Base-by-base conservation (phyloP, 2,797 vertebrate species). In the Gastrophryne carolinensis region DNA sequence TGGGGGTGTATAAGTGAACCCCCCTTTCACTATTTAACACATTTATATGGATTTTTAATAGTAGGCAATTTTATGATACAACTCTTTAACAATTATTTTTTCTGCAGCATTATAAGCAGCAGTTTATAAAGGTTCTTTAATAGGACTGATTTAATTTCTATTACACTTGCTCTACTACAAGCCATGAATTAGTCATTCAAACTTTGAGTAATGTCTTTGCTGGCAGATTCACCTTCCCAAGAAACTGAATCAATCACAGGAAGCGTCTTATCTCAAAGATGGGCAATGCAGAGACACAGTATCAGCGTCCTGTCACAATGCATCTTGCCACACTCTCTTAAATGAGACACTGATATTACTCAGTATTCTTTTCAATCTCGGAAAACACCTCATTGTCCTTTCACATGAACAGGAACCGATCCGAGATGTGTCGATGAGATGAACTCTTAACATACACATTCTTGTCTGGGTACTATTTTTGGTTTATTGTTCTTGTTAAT, bases 251-350 rank as follows among this genome's bases (percentile, higher is more conserved):
- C 1, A 8, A 23, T 17, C n/a, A 19, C 67, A 47, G 29, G 39
- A 71, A 49, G 68, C 19, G 8, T 72, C 39, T 71, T 71, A 72
- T 72, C 69, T 72, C 39, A 9, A 58, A 72, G 69, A 61, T 50
- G 56, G 29, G 56, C 12, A 17, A 50, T 21, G 24, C 32, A 41
- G 44, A 71, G 29, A 49, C 54, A n/a, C 15, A 13, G 37, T 72
- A 72, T 72, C 69, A 17, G 26, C 47, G 69, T 19, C 21, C 56
- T 61, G 69, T 72, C 69, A 72, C 21, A 19, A 49, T 26, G 21
- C 10, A 27, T 72, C 69, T 60, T 17, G 15, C 27, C 29, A 72
- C 69, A 72, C 56, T 34, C 69, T 72, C 69, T 72, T 72, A 61
- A 35, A 26, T 23, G 13, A 50, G 67, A 57, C 60, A 60, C 47